Percentiles rank a stretch among this genome's conserved stretches.
Evolutionary conservation across 2,113 vertebrate genomes (phyloP).

Genomic region (Telmatochromis sp.): DNA sequence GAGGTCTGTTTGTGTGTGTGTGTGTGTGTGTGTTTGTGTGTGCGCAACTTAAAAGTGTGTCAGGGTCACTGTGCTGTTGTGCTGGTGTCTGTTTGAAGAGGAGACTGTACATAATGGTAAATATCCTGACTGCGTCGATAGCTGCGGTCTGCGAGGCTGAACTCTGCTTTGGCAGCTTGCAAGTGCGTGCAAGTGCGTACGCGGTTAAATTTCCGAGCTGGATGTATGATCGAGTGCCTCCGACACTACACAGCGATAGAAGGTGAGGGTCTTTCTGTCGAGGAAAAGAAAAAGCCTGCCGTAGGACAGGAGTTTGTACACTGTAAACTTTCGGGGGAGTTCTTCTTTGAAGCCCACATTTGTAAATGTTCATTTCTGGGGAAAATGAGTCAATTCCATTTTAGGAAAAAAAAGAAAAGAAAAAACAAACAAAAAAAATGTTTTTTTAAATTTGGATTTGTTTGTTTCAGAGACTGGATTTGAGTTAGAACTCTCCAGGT

Average conservation of each 20-base stretch:
- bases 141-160: conserved; percentile 84
- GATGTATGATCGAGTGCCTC: conserved; percentile 70
- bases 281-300: conserved; percentile 75
- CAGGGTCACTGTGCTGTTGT: conserved; percentile 54
- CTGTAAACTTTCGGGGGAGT: conserved; percentile 86
- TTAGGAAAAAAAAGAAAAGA: conserved; percentile 70
- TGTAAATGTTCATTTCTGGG: conserved; percentile 88
- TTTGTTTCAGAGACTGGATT: conserved; percentile 85
- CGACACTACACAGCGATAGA: conserved; percentile 82
- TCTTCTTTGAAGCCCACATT: conserved; percentile 84
- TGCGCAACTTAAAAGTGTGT: conserved; percentile 68
- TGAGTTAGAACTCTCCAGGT: conserved; percentile 96
- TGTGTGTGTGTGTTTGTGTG: conserved; percentile 62
- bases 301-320: conserved; percentile 98
- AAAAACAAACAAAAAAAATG: neutral
- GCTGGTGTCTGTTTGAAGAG: conserved; percentile 63
- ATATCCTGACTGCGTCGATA: conserved; percentile 74
- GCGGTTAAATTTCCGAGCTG: conserved; percentile 3
- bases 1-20: too few relatives aligned
- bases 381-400: conserved; percentile 83
- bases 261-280: conserved; percentile 85
- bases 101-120: conserved; percentile 78
- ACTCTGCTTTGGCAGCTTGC: conserved; percentile 83
- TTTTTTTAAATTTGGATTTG: neutral
- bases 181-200: neutral